Conservation (phyloP, 2,797 vertebrate species). For the Tolypeutes matacus region DNA sequence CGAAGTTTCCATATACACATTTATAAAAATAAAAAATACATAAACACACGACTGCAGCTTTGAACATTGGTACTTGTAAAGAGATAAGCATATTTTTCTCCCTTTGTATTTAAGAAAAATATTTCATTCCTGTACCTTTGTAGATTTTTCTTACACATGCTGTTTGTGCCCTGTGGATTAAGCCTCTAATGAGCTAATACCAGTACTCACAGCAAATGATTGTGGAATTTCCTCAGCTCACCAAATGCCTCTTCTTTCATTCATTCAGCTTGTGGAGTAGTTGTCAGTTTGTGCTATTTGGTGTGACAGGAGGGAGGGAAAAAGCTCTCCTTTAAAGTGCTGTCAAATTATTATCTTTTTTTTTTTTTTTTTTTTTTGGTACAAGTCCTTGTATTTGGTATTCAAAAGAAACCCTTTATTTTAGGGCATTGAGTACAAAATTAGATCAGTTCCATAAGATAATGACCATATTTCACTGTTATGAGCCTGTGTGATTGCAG, state of each 20-base stretch:
- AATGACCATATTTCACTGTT: constrained; percentile 80
- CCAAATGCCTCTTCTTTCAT: constrained; percentile 73
- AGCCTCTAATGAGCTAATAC: constrained; percentile 82
- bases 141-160: constrained; percentile 83
- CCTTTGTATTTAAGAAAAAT: constrained; percentile 61
- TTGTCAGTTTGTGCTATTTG: constrained; percentile 80
- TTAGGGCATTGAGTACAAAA: constrained; percentile 78
- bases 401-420: constrained; percentile 82
- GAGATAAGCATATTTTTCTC: constrained; percentile 73
- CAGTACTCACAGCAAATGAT: constrained; percentile 61
- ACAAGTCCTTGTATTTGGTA: constrained; percentile 76
- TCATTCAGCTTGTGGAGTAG: constrained; percentile 59
- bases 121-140: constrained; percentile 81
- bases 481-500: constrained; percentile 71
- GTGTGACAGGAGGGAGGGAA: constrained; percentile 75
- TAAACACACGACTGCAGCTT: constrained; percentile 32
- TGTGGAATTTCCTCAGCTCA: constrained; percentile 67
- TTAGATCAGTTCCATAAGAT: constrained; percentile 80
- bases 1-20: constrained; percentile 80
- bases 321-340: constrained; percentile 63
- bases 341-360: constrained; percentile 81
- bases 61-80: constrained; percentile 79
- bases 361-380: constrained; percentile 38
- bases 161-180: constrained; percentile 74
- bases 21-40: background rate